Conservation (phyloP, 2,888 invertebrate genomes). For the Ischnus inquisitorius region DNA sequence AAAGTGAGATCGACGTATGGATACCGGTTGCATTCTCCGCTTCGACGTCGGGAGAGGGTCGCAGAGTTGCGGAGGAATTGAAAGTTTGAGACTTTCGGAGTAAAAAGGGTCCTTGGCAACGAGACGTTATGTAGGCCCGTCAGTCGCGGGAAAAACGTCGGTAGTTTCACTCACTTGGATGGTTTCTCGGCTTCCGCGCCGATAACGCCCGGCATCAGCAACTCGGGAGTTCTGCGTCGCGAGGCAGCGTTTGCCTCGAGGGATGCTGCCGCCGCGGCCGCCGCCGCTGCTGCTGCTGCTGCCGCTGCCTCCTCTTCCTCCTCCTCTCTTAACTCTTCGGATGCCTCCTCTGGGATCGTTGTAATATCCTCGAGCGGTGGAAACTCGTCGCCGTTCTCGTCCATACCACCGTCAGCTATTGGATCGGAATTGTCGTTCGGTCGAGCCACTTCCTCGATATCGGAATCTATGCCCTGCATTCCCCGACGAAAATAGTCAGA, state of each 20-base stretch:
- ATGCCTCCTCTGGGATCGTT: slow-evolving; percentile 87
- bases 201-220: slow-evolving; percentile 62
- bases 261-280: slow-evolving; percentile 67
- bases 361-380: slow-evolving; percentile 83
- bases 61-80: not conserved
- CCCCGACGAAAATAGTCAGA: slow-evolving; percentile 35
- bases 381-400: slow-evolving; percentile 80
- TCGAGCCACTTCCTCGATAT: slow-evolving; percentile 93
- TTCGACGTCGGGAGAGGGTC: not conserved
- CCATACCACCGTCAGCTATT: slow-evolving; percentile 80
- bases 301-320: slow-evolving; percentile 86
- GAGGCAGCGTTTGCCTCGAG: slow-evolving; percentile 57
- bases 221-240: slow-evolving; percentile 62
- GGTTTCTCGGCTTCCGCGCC: slow-evolving; percentile 63
- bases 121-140: not conserved
- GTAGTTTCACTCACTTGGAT: slow-evolving; percentile 66
- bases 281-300: slow-evolving; percentile 75
- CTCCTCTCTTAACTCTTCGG: slow-evolving; percentile 86
- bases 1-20: not conserved
- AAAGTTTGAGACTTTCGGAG: not conserved
- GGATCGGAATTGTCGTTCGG: slow-evolving; percentile 88
- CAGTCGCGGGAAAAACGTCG: not conserved
- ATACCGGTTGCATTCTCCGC: too few relatives aligned
- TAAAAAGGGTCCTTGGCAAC: slow-evolving; percentile 45
- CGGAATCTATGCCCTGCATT: slow-evolving; percentile 93